phyloP scores from a whole-genome alignment of 2,888 invertebrate genomes.

The Bugula neritina region DNA sequence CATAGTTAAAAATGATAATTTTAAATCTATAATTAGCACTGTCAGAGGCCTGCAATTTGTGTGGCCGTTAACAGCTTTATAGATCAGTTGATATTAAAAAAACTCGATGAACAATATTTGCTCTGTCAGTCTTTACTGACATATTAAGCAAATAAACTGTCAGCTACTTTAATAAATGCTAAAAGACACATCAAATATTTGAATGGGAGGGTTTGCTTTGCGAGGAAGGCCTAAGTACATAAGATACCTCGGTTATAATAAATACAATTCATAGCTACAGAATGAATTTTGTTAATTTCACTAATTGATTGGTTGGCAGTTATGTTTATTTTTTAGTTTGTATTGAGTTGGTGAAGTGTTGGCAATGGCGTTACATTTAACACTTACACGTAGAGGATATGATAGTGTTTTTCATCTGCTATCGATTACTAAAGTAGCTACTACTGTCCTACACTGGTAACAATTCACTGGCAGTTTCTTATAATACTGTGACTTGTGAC shows the following conservation, averaged over 20 bases:
- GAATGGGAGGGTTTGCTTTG: not conserved
- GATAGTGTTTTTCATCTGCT: too few relatives aligned
- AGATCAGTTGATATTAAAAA: not conserved
- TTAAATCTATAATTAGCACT: too few relatives aligned
- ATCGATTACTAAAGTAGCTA: too few relatives aligned
- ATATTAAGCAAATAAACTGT: conserved; percentile 7
- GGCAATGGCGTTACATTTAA: not conserved
- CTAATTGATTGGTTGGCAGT: conserved; percentile 25
- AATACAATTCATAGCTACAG: not conserved
- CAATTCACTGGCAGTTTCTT: too few relatives aligned
- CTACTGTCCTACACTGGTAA: too few relatives aligned
- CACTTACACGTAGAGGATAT: too few relatives aligned
- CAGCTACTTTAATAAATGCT: not conserved
- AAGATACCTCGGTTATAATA: not conserved
- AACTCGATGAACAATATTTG: not conserved
- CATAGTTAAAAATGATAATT: too few relatives aligned
- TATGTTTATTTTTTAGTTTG: conserved; percentile 25
- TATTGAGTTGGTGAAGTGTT: not conserved
- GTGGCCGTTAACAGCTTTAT: too few relatives aligned
- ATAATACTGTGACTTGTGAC: too few relatives aligned
- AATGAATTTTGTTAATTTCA: conserved; percentile 3
- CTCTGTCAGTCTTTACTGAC: not conserved
- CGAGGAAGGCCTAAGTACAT: not conserved
- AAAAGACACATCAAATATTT: conserved; percentile 23
- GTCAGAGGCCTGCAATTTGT: too few relatives aligned